Percentiles rank a stretch among this genome's conserved stretches.
phyloP scores from a whole-genome alignment of 2,113 vertebrate species.

The Dendropsophus ebraccatus region DNA sequence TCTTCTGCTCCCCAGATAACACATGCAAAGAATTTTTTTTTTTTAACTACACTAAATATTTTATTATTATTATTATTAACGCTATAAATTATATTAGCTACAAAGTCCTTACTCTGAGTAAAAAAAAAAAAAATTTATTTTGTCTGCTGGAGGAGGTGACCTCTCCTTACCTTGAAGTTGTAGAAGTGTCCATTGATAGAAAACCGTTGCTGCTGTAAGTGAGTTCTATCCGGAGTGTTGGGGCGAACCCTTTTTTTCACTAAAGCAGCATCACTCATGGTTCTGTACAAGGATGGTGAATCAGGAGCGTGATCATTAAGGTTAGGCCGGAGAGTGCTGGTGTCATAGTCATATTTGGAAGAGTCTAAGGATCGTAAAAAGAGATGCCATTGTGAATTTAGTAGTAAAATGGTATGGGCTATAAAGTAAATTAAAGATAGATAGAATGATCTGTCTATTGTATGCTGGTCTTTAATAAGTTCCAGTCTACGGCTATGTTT shows the following conservation, averaged over 20 bases:
- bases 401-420: not conserved
- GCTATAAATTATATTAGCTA: too few species aligned
- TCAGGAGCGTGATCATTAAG: constrained; percentile 61
- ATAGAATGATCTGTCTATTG: not conserved
- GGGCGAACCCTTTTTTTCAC: constrained; percentile 73
- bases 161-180: constrained; percentile 81
- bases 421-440: not conserved
- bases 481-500: too few species aligned
- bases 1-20: too few species aligned
- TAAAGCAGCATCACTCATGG: constrained; percentile 74
- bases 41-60: too few species aligned
- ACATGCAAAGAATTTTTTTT: too few species aligned
- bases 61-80: too few species aligned
- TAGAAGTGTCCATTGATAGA: constrained; percentile 96
- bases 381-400: not conserved
- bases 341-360: constrained; percentile 73
- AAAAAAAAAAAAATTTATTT: not conserved
- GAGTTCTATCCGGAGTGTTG: constrained; percentile 67
- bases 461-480: too few species aligned
- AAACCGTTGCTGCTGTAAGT: constrained; percentile 78
- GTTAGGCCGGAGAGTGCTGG: constrained; percentile 68
- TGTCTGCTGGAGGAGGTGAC: not conserved
- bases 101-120: too few species aligned
- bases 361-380: constrained; percentile 67
- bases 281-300: constrained; percentile 78